Evolutionary conservation across 1,140 invertebrate species (phyloP).

Genomic region (Cydia amplana): DNA sequence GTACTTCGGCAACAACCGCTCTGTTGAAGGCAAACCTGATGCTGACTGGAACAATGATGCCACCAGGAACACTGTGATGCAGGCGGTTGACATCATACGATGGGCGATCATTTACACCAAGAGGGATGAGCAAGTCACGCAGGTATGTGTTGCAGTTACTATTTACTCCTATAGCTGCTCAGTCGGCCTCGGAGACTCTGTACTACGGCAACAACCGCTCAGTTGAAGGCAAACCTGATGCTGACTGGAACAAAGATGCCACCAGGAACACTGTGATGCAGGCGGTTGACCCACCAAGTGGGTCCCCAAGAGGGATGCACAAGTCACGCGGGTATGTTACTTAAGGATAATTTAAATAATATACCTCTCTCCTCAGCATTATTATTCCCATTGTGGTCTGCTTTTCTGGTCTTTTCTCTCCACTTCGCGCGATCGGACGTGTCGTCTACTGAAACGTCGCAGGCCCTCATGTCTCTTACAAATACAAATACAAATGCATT

Average conservation of each 20-base stretch:
- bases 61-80: constrained; percentile 79
- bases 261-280: constrained; percentile 80
- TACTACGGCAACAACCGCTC: constrained; percentile 81
- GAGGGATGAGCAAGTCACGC: constrained; percentile 81
- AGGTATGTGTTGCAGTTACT: constrained; percentile 47
- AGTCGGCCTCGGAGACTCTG: constrained; percentile 84
- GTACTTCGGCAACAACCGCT: constrained; percentile 81
- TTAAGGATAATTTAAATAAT: too few relatives aligned
- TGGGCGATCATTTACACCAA: constrained; percentile 86
- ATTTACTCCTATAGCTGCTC: too few relatives aligned
- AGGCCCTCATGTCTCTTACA: too few relatives aligned
- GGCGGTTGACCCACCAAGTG: constrained; percentile 82
- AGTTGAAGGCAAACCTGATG: constrained; percentile 66
- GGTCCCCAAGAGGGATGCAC: constrained; percentile 81
- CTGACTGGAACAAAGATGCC: constrained; percentile 85
- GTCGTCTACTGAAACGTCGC: too few relatives aligned
- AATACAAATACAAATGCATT: too few relatives aligned
- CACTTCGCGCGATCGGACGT: too few relatives aligned
- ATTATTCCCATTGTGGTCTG: too few relatives aligned
- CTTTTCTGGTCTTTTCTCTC: too few relatives aligned
- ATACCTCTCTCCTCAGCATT: too few relatives aligned
- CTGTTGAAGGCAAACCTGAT: constrained; percentile 60
- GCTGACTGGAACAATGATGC: constrained; percentile 86
- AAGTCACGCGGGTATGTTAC: constrained; percentile 77
- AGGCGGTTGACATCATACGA: constrained; percentile 80